Evolutionary conservation across 2,888 invertebrate genomes (phyloP), one percentile per base, ranked within the genome.

Genomic region (Polydrusus pterygomalis): DNA sequence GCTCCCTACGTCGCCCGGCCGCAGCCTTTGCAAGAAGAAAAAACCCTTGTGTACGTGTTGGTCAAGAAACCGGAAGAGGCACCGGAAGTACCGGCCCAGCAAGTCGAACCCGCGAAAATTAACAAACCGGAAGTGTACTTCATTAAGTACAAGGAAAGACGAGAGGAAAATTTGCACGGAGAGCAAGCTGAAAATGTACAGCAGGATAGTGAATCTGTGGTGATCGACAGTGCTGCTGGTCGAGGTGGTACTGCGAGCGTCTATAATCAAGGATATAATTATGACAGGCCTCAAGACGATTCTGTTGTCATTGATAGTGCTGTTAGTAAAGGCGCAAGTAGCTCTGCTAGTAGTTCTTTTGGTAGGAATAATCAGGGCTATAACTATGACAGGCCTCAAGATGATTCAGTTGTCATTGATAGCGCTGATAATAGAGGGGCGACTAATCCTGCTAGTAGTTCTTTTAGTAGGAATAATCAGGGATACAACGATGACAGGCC

Each of bases 41-140:
- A 95, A 90, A 96, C 96, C 65, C 90, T 96, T 78, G 95, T 96
- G 83, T 96, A 96, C 88, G 96, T 96, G 25, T 88, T 96, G 87
- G 95, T 95, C 82, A 95, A 95, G 91, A 94, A 93, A 85, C 96
- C 95, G 83, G 96, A 96, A 84, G 95, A 95, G 75, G 93, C 93
- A 78, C 94, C 92, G 79, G 94, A 95, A 83, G 94, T 95, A 83
- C 93, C 95, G 87, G 89, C 90, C 81, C 95, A 95, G 62, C 92
- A 93, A 13, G 89, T 93, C n/a, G 91, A 92, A 1, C 94, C 95
- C 64, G 95, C 95, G 62, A 93, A 94, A 84, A 95, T 95, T 79
- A 92, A 94, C 86, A 95, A 95, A 89, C 96, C 96, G 70, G 96
- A 96, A 89, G 96, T 95, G 71, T 96, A 96, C 91, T 96, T 96